A percentile compares a stretch with the other conserved stretches of the same genome.
phyloP scores from a whole-genome alignment of 2,888 invertebrate genomes.

The Cheilosia soror region DNA sequence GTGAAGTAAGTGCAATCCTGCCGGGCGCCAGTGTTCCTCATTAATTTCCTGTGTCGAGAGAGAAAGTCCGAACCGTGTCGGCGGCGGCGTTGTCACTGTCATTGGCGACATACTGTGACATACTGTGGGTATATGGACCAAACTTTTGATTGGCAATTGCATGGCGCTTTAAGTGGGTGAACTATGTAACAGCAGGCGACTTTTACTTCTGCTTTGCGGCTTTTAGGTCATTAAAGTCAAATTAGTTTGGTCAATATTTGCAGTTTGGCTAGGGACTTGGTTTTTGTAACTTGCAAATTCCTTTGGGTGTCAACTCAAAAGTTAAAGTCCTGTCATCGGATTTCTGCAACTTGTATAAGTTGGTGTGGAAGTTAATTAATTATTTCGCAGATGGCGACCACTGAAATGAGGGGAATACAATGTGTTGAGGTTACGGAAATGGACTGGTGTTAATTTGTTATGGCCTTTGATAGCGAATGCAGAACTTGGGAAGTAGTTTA shows the following conservation, averaged over 20 bases:
- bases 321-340: conserved; percentile 41
- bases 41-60: conserved; percentile 54
- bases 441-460: not conserved
- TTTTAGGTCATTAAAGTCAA: conserved; percentile 58
- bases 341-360: conserved; percentile 40
- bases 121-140: conserved; percentile 32
- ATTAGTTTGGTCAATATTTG: conserved; percentile 64
- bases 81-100: conserved; percentile 21
- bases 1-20: conserved; percentile 12
- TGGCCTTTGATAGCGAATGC: no score
- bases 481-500: no score
- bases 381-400: conserved; percentile 3
- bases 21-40: conserved; percentile 27
- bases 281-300: not conserved
- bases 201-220: conserved; percentile 30
- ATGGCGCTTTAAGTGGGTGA: conserved; percentile 62
- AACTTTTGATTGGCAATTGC: conserved; percentile 74
- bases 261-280: conserved; percentile 9
- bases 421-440: not conserved
- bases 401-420: not conserved
- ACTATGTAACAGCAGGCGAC: conserved; percentile 31
- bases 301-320: not conserved
- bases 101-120: conserved; percentile 31
- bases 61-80: conserved; percentile 17
- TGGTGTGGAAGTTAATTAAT: conserved; percentile 30